Conservation (phyloP, 2,797 vertebrate genomes). For the Muraenolepis orangiensis region DNA sequence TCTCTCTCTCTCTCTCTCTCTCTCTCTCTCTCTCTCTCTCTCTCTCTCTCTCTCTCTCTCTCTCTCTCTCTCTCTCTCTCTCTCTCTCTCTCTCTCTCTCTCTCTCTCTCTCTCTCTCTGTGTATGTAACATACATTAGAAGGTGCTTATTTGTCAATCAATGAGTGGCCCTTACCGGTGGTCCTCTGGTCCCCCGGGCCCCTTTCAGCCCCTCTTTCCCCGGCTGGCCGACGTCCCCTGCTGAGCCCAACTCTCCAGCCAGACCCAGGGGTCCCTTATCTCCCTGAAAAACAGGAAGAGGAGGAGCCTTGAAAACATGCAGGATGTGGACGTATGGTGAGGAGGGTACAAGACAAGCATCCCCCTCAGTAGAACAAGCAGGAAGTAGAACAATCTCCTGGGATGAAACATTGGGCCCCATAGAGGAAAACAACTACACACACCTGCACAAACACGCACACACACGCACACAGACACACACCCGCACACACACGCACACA, state of each 20-base stretch:
- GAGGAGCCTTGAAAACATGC: not conserved
- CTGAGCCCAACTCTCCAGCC: slow-evolving; percentile 79
- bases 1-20: not conserved
- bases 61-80: too few relatives aligned
- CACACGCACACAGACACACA: not conserved
- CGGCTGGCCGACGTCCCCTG: slow-evolving; percentile 76
- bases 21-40: not conserved
- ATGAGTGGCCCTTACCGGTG: slow-evolving; percentile 70
- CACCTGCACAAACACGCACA: not conserved
- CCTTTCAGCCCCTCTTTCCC: slow-evolving; percentile 88
- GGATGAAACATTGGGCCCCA: not conserved
- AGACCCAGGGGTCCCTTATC: slow-evolving; percentile 83
- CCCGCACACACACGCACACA: not conserved
- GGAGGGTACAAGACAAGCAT: not conserved
- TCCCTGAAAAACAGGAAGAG: slow-evolving; percentile 71
- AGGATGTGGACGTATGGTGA: not conserved
- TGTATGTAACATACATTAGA: too few relatives aligned
- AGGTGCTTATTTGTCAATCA: not conserved
- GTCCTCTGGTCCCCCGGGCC: slow-evolving; percentile 88
- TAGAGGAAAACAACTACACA: not conserved
- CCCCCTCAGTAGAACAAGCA: not conserved
- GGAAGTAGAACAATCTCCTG: not conserved
- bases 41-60: too few relatives aligned
- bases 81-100: too few relatives aligned
- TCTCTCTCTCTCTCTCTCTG: too few relatives aligned